Base-by-base conservation (phyloP, 2,888 invertebrate species). In the Scaptomyza caliginosa region DNA sequence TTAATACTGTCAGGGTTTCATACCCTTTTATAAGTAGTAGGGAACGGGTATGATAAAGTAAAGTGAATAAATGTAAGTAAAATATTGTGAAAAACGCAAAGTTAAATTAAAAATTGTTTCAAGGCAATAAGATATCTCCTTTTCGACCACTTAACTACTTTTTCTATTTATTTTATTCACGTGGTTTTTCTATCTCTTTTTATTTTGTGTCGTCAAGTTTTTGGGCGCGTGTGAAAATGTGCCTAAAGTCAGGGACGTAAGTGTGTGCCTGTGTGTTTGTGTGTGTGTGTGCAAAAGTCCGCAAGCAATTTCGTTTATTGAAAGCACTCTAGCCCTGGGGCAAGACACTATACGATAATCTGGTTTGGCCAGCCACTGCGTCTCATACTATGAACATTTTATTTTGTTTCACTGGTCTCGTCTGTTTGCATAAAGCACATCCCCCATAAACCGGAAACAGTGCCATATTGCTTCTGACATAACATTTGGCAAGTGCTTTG, bases 301-400 rank as follows among this genome's bases (percentile, higher is more conserved):
- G 60, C 32, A 45, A 65, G 80, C 83, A 83, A 80, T 83, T 86
- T 72, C 70, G 73, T 63, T 79, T 81, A 80, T 81, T 81, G 65
- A 72, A 77, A 73, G 67, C 59, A 57, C 38, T 73, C 43, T 67
- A 30, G 30, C 26, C 52, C 28, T 30, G 34, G 23, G 48, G 36
- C 39, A 28, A 36, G 36, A 36, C 42, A 48, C 46, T 11, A 16
- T 11, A 13, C 17, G 23, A 4, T 24, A 24, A 23, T 28, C 17
- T 6, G 11, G 34, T 34, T 34, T 59, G 45, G n/a, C 60, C 48
- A 26, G 23, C 43, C 39, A 19, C 17, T 45, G 10, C 38, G 5
- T 43, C 30, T 24, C 45, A 42, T 40, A 36, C 34, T 40, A 28
- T 40, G n/a, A n/a, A 21, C 52, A 65, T 52, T 71, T 60, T 60